Evolutionary conservation across 2,888 invertebrate species (phyloP).

Genomic region (Andrena bucephala): DNA sequence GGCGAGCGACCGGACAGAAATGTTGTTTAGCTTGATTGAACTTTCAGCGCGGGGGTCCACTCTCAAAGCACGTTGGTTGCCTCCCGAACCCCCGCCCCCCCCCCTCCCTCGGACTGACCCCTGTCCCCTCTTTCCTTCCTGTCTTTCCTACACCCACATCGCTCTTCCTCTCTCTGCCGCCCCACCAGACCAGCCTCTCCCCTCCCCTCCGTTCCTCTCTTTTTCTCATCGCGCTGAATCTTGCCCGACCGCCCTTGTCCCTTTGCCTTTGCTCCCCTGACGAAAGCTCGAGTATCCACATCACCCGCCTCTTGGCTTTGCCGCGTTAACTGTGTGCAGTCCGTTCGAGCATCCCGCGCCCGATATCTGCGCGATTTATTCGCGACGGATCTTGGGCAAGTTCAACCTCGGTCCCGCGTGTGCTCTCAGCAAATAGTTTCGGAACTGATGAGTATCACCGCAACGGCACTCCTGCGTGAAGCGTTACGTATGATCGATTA

Average conservation of each 20-base stretch:
- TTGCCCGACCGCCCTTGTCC: slow-evolving; percentile 38
- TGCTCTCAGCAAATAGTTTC: slow-evolving; percentile 38
- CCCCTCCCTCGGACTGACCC: not conserved
- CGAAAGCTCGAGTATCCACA: slow-evolving; percentile 54
- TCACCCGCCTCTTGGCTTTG: slow-evolving; percentile 37
- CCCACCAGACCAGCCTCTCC: slow-evolving; percentile 26
- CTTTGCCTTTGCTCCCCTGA: slow-evolving; percentile 52
- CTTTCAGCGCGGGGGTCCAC: slow-evolving; percentile 74
- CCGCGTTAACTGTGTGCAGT: slow-evolving; percentile 43
- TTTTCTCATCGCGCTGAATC: slow-evolving; percentile 36
- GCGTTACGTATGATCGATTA: slow-evolving; percentile 4
- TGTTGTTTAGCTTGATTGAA: slow-evolving; percentile 83
- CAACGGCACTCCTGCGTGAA: not conserved
- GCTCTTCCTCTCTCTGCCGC: slow-evolving; percentile 16
- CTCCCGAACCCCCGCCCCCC: not conserved
- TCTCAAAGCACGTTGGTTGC: slow-evolving; percentile 74
- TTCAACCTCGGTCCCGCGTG: slow-evolving; percentile 13
- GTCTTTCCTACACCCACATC: slow-evolving; percentile 29
- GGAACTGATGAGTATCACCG: not conserved
- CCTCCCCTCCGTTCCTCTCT: slow-evolving; percentile 26
- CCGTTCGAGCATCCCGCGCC: slow-evolving; percentile 58
- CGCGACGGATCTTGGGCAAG: slow-evolving; percentile 58
- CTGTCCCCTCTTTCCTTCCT: slow-evolving; percentile 31
- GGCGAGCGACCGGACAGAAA: slow-evolving; percentile 80
- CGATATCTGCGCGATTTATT: slow-evolving; percentile 62